Conservation (phyloP, 37 sponge, comb jelly and placozoan species). For the Hormiphora californensis region DNA sequence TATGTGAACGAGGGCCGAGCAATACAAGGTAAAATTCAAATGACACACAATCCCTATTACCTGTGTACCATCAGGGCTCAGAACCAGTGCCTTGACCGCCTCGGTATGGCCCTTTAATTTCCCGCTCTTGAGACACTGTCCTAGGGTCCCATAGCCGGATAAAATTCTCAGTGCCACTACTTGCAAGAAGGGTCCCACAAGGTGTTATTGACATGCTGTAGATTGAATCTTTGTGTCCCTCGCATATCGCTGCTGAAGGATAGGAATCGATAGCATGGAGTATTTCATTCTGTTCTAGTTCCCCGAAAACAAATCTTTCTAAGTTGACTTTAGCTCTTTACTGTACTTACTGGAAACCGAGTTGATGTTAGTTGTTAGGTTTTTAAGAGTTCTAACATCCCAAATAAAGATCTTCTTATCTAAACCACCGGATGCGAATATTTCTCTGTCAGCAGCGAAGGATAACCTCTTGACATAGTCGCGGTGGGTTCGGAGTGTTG, state of each 20-base stretch:
- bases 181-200: constrained; percentile 67
- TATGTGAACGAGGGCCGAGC: too few relatives aligned
- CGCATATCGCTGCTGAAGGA: neutral
- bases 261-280: neutral
- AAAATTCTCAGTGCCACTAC: constrained; percentile 88
- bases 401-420: constrained; percentile 77
- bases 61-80: constrained; percentile 82
- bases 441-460: constrained; percentile 66
- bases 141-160: constrained; percentile 80
- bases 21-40: too few relatives aligned
- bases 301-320: neutral
- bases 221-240: constrained; percentile 84
- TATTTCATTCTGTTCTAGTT: neutral
- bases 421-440: constrained; percentile 81
- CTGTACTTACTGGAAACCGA: constrained; percentile 71
- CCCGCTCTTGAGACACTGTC: constrained; percentile 51
- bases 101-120: constrained; percentile 87
- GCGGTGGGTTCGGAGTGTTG: constrained; percentile 74
- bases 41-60: constrained; percentile 54
- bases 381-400: constrained; percentile 77
- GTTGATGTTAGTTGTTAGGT: constrained; percentile 72
- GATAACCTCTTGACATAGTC: constrained; percentile 90
- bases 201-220: constrained; percentile 77
- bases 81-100: constrained; percentile 70
- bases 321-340: neutral